Conservation (phyloP, 2,113 vertebrate genomes). For the Arizona elegans region DNA sequence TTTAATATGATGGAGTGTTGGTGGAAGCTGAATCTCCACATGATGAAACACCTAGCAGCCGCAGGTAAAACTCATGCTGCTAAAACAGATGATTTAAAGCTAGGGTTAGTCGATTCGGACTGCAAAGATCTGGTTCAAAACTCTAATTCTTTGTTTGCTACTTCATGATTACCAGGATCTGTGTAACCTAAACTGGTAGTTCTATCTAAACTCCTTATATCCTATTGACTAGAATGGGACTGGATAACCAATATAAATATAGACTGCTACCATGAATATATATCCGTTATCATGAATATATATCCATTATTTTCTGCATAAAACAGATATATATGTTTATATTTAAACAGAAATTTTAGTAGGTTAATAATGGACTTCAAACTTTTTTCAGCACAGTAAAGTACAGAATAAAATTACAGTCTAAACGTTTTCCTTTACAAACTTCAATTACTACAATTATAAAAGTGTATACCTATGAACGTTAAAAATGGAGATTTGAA, state of each 20-base stretch:
- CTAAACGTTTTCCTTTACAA: not conserved
- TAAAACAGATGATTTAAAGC: not conserved
- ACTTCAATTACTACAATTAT: not conserved
- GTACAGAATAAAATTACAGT: not conserved
- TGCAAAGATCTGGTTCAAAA: not conserved
- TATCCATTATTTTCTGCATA: not conserved
- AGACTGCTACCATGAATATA: not conserved
- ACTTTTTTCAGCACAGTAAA: not conserved
- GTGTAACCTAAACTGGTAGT: not conserved
- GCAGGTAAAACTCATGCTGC: not conserved
- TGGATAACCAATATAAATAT: not conserved
- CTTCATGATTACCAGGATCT: not conserved
- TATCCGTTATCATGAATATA: not conserved
- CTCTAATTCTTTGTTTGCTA: not conserved
- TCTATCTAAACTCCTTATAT: not conserved
- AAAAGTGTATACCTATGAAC: not conserved
- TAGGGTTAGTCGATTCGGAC: not conserved
- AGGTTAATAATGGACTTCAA: not conserved
- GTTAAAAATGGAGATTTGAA: rapidly evolving
- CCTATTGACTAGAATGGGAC: not conserved
- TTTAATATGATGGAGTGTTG: not conserved
- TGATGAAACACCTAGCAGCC: not conserved
- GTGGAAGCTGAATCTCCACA: not conserved
- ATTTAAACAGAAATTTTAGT: conserved; percentile 19
- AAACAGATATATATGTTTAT: not conserved